These are phyloP conservation scores for Knipowitschia caucasica DNA, from an alignment of 2,797 vertebrate genomes.

Conservation along the genomic window DNA sequence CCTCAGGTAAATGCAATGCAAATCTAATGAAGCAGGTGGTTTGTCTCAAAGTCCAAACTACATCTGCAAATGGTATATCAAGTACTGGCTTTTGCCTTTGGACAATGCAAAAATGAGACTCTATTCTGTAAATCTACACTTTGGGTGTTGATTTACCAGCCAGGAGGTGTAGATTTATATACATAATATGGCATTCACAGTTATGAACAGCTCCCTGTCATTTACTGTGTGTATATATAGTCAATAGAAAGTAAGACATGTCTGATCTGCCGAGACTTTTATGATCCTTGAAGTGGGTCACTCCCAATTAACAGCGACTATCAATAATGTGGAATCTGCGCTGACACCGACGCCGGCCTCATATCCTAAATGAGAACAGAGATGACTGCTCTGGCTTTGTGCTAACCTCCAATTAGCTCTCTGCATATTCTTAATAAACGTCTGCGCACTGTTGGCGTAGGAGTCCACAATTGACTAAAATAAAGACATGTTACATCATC, in stretches of 20 bases:
- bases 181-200: background rate
- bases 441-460: background rate
- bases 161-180: too few relatives aligned
- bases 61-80: too few relatives aligned
- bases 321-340: conserved; percentile 25
- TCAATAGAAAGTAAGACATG: conserved; percentile 21
- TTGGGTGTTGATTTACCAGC: too few relatives aligned
- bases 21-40: too few relatives aligned
- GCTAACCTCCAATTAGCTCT: conserved; percentile 26
- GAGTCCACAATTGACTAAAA: conserved; percentile 10
- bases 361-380: conserved; percentile 1
- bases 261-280: conserved; percentile 15
- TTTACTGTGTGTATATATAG: conserved; percentile 23
- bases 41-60: too few relatives aligned
- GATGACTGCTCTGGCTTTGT: conserved; percentile 13
- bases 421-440: conserved; percentile 13
- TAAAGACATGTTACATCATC: background rate
- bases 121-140: too few relatives aligned
- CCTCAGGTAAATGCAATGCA: too few relatives aligned
- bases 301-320: conserved; percentile 31
- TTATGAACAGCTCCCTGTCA: conserved; percentile 3
- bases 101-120: too few relatives aligned
- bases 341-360: conserved; percentile 18
- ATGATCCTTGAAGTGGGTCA: conserved; percentile 33
- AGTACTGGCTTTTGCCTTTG: too few relatives aligned